A percentile compares a stretch with the other conserved stretches of the same genome.
Conservation (phyloP, 2,797 vertebrate genomes). For the Linurgus olivaceus region DNA sequence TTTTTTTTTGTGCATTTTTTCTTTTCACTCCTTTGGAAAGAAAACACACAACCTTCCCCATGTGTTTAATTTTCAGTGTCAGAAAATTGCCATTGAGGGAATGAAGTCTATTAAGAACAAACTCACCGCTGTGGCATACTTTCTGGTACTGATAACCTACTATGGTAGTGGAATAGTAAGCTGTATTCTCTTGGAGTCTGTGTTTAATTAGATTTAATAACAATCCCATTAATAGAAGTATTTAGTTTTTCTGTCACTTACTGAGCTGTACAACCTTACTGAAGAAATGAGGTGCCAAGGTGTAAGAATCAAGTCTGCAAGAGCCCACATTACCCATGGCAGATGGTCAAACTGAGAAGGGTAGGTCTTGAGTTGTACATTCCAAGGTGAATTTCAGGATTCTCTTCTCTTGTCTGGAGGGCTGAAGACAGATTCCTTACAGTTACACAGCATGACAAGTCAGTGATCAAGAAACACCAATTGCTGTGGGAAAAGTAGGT, state of each 20-base stretch:
- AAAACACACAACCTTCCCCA: not conserved
- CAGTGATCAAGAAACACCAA: not conserved
- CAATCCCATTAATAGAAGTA: conserved; percentile 12
- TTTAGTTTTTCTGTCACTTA: conserved; percentile 6
- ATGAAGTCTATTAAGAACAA: not conserved
- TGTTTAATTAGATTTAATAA: conserved; percentile 27
- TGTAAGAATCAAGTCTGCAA: not conserved
- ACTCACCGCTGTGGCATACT: not conserved
- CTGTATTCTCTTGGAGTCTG: not conserved
- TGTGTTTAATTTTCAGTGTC: not conserved
- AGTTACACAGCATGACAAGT: not conserved
- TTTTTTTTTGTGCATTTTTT: not conserved
- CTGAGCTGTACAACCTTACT: not conserved
- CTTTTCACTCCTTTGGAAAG: not conserved
- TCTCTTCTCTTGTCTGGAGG: not conserved
- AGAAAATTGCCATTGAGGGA: not conserved
- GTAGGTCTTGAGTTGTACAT: not conserved
- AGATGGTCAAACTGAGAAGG: not conserved
- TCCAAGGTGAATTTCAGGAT: not conserved
- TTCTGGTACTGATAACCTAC: not conserved
- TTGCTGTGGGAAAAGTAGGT: not conserved
- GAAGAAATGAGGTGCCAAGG: not conserved
- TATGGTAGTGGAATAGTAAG: not conserved
- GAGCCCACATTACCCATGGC: not conserved
- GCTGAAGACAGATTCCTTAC: not conserved